Evolutionary conservation across 1,140 invertebrate species (phyloP).

Genomic region (Drosophila melanogaster): DNA sequence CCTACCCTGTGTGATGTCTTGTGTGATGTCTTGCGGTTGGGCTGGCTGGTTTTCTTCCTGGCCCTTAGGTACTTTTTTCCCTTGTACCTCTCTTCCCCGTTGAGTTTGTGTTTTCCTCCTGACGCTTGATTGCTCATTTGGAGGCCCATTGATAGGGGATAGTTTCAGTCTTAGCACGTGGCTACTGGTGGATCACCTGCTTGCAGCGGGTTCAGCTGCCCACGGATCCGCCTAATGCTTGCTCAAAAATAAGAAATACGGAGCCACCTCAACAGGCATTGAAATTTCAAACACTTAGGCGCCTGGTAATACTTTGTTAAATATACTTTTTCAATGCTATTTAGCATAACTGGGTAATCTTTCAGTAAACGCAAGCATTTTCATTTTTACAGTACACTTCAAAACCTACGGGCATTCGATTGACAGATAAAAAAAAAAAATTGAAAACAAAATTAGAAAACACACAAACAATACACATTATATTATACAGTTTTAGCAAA

Average conservation of each 20-base stretch:
- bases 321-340: not conserved
- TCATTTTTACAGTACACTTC: conserved; percentile 31
- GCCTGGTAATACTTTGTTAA: not conserved
- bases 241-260: not conserved
- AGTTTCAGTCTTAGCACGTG: conserved; percentile 46
- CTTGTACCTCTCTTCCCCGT: conserved; percentile 6
- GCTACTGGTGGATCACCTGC: conserved; percentile 40
- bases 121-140: conserved; percentile 23
- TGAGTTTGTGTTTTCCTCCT: conserved; percentile 32
- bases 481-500: too few relatives aligned
- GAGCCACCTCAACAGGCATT: not conserved
- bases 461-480: not conserved
- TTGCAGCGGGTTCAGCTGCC: conserved; percentile 24
- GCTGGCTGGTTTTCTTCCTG: conserved; percentile 13
- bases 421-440: not conserved
- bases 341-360: conserved; percentile 8
- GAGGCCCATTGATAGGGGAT: conserved; percentile 50
- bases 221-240: conserved; percentile 1
- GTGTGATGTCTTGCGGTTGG: conserved; percentile 17
- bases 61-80: not conserved
- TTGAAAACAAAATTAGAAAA: conserved; percentile 13
- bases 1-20: conserved; percentile 2
- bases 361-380: conserved; percentile 12
- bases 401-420: not conserved
- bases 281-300: not conserved